Conservation (phyloP, 2,888 invertebrate genomes). For the Drosophila melanocephala region DNA sequence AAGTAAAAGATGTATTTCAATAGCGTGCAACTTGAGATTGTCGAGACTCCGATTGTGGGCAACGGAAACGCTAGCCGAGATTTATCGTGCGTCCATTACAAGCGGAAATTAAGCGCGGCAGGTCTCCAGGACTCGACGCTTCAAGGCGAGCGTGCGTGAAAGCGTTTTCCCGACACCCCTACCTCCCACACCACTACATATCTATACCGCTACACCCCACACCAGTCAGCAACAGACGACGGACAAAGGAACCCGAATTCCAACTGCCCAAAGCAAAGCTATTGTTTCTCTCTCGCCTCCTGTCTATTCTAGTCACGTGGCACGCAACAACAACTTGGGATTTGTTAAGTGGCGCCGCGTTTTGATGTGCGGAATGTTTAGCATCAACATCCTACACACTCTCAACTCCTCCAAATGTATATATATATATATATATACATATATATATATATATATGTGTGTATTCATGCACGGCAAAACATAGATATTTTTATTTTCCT, state of each 20-base stretch:
- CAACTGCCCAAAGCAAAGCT: constrained; percentile 64
- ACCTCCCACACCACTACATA: neutral
- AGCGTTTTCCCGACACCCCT: constrained; percentile 71
- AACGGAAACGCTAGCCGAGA: constrained; percentile 77
- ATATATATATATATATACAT: neutral
- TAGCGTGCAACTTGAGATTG: constrained; percentile 58
- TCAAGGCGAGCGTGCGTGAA: constrained; percentile 73
- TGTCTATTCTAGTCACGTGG: constrained; percentile 74
- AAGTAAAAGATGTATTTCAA: constrained; percentile 62
- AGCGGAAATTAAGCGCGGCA: constrained; percentile 83
- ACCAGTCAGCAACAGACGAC: neutral
- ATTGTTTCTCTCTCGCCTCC: constrained; percentile 62
- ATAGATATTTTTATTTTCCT: constrained; percentile 10
- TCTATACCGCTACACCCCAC: too few relatives aligned
- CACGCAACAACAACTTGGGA: constrained; percentile 81
- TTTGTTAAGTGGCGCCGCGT: constrained; percentile 78
- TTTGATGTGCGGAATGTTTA: constrained; percentile 72
- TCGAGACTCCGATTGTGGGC: constrained; percentile 31
- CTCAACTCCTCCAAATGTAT: neutral
- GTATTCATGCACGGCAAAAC: constrained; percentile 1
- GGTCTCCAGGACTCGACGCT: constrained; percentile 57
- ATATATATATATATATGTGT: neutral
- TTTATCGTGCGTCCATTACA: constrained; percentile 82
- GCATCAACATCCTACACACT: constrained; percentile 25
- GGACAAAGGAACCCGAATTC: constrained; percentile 34